Conservation (phyloP, 2,113 vertebrate genomes). For the Piaya cayana region DNA sequence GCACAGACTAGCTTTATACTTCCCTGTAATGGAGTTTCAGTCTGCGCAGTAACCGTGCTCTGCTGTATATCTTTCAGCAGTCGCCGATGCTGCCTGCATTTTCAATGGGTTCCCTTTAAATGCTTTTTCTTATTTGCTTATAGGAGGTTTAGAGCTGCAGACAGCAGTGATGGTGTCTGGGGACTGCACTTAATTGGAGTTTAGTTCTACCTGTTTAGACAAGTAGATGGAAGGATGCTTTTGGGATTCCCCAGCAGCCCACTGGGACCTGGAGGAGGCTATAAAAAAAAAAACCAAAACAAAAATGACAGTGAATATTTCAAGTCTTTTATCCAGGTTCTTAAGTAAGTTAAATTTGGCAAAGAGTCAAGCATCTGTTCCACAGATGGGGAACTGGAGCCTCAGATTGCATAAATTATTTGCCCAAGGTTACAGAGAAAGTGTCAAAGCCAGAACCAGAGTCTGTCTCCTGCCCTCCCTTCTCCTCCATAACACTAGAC, state of each 20-base stretch:
- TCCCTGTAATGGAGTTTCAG: conserved; percentile 40
- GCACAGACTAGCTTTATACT: background rate
- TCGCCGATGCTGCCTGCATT: conserved; percentile 20
- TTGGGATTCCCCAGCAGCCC: conserved; percentile 30
- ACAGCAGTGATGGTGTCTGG: background rate
- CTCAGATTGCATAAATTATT: background rate
- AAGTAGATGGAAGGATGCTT: conserved; percentile 24
- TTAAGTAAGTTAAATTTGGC: conserved; percentile 20
- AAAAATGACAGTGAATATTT: conserved; percentile 14
- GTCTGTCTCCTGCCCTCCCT: background rate
- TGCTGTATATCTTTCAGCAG: conserved; percentile 26
- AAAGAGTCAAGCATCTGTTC: conserved; percentile 30
- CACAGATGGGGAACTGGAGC: conserved; percentile 43
- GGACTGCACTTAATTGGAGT: conserved; percentile 31
- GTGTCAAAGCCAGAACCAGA: background rate
- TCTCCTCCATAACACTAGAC: background rate
- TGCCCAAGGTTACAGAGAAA: conserved; percentile 16
- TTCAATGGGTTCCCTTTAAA: conserved; percentile 32
- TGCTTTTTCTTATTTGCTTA: conserved; percentile 13
- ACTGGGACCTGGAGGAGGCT: background rate
- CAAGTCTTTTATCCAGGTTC: background rate
- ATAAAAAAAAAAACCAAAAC: conserved; percentile 29
- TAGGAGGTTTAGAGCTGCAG: conserved; percentile 22
- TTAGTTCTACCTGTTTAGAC: conserved; percentile 46
- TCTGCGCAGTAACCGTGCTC: background rate